A percentile compares a stretch with the other conserved stretches of the same genome.
phyloP scores from a whole-genome alignment of 2,888 invertebrate species.

The Lasioglossum pauxillum region DNA sequence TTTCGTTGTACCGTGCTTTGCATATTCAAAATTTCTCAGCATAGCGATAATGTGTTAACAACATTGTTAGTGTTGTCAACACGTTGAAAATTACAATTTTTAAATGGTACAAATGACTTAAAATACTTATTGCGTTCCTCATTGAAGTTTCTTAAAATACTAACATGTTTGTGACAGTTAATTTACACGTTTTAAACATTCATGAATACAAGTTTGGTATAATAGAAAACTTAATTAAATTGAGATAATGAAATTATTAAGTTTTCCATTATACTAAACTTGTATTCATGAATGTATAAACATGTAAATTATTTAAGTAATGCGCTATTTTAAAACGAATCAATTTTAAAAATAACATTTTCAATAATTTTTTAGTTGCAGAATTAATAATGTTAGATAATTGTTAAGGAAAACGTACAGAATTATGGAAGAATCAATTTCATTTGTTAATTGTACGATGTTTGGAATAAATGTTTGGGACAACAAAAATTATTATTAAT shows the following conservation, averaged over 20 bases:
- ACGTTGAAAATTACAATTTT: background rate
- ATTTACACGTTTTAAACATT: too few species aligned
- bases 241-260: too few species aligned
- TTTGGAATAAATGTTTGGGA: background rate
- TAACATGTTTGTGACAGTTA: too few species aligned
- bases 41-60: background rate
- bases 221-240: too few species aligned
- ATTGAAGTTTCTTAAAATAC: too few species aligned
- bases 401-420: background rate
- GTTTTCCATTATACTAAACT: too few species aligned
- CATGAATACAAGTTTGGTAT: too few species aligned
- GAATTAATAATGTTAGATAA: background rate
- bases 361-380: background rate
- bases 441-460: background rate
- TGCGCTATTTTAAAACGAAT: background rate
- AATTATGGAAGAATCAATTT: background rate
- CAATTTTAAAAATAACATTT: background rate
- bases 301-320: background rate
- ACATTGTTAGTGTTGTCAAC: background rate
- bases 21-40: background rate
- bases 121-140: too few species aligned
- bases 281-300: background rate
- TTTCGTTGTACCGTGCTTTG: background rate
- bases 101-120: too few species aligned
- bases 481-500: background rate